phyloP scores from a whole-genome alignment of 2,113 vertebrate species.

The Phyllostomus discolor region DNA sequence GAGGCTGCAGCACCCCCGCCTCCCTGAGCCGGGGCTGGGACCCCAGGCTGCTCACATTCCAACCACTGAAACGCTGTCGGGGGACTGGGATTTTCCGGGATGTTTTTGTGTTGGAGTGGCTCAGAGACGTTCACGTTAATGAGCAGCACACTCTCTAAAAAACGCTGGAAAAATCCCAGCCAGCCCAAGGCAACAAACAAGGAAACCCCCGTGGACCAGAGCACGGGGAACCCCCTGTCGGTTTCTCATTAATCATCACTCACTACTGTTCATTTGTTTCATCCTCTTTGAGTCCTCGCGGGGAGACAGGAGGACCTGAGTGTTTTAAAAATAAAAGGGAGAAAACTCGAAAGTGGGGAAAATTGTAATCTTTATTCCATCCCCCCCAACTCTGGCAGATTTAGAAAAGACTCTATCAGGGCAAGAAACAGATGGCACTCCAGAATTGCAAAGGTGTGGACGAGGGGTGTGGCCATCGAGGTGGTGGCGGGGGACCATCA shows the following conservation, averaged over 20 bases:
- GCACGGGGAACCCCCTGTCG: fast-evolving
- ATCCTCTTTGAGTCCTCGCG: neutral
- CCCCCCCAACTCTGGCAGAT: neutral
- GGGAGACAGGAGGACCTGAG: neutral
- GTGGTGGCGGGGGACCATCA: too few species aligned
- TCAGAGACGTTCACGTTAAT: neutral
- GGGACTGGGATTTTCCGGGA: neutral
- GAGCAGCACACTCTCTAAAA: neutral
- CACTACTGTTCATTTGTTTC: neutral
- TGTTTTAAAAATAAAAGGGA: neutral
- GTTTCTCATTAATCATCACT: neutral
- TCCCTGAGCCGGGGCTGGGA: neutral
- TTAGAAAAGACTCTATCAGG: neutral
- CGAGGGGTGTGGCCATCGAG: fast-evolving
- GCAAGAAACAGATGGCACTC: neutral
- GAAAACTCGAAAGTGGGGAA: neutral
- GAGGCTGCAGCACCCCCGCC: neutral
- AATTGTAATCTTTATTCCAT: neutral
- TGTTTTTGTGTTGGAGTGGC: neutral
- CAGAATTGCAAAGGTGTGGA: neutral
- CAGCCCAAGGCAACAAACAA: neutral
- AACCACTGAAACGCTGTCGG: neutral
- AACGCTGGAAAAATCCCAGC: neutral
- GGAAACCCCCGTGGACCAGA: neutral
- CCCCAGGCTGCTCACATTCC: neutral